phyloP scores from a whole-genome alignment of 2,888 invertebrate species.

The Spisula solida region DNA sequence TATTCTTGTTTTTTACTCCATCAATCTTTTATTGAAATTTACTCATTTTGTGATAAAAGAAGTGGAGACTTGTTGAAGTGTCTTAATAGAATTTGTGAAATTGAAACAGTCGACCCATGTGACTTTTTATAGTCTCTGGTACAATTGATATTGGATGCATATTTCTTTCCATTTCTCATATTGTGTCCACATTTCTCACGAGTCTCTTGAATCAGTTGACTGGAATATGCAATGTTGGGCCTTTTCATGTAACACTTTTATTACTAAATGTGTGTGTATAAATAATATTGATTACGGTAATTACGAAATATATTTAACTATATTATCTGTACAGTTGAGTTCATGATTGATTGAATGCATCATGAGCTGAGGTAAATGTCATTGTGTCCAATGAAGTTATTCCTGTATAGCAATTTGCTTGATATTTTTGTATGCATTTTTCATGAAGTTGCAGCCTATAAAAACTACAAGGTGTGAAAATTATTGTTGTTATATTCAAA shows the following conservation, averaged over 20 bases:
- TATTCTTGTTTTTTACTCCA: slow-evolving; percentile 2
- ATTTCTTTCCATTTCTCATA: too few species aligned
- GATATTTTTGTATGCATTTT: slow-evolving; percentile 5
- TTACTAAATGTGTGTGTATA: background rate
- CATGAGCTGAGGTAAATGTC: background rate
- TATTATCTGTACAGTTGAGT: background rate
- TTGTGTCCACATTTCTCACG: too few species aligned
- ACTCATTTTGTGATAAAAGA: background rate
- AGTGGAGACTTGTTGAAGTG: slow-evolving; percentile 1
- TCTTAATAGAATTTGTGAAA: background rate
- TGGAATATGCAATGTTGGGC: too few species aligned
- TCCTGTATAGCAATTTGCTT: background rate
- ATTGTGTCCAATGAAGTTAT: background rate
- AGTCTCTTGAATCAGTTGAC: too few species aligned
- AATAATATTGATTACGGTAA: background rate
- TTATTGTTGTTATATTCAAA: background rate
- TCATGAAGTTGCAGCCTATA: background rate
- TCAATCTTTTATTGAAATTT: slow-evolving; percentile 13
- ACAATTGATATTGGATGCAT: too few species aligned
- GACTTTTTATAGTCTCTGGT: too few species aligned
- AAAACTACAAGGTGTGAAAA: slow-evolving; percentile 16
- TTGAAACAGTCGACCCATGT: too few species aligned
- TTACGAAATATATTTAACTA: background rate
- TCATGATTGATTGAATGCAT: background rate
- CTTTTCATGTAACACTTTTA: background rate